A percentile compares a stretch with the other conserved stretches of the same genome.
Conservation (phyloP, 1,140 invertebrate genomes). For the Matsumurasca onukii region DNA sequence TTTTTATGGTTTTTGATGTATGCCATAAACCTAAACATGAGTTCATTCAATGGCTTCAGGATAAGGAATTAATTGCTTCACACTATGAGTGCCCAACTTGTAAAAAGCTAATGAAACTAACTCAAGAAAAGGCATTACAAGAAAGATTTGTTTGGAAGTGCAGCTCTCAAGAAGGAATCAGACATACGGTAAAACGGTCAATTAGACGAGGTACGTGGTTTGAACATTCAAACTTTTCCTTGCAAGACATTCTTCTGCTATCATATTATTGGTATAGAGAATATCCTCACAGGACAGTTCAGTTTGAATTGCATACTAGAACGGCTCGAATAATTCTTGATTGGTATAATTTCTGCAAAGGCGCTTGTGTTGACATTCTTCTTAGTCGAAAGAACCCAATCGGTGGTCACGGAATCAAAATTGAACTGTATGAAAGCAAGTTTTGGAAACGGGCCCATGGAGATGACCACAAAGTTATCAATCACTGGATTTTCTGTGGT, state of each 20-base stretch:
- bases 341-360: constrained; percentile 29
- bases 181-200: constrained; percentile 7
- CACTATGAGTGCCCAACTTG: constrained; percentile 15
- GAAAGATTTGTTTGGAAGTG: constrained; percentile 24
- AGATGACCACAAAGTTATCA: constrained; percentile 8
- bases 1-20: constrained; percentile 24
- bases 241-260: constrained; percentile 24
- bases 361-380: constrained; percentile 22
- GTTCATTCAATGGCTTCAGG: constrained; percentile 20
- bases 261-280: constrained; percentile 26
- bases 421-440: constrained; percentile 28
- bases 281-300: constrained; percentile 24
- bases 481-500: constrained; percentile 24
- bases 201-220: constrained; percentile 24
- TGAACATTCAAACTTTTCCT: constrained; percentile 17
- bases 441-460: constrained; percentile 23
- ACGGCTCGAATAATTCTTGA: constrained; percentile 10
- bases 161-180: neutral
- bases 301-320: constrained; percentile 25
- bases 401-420: constrained; percentile 24
- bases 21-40: constrained; percentile 25
- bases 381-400: neutral
- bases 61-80: constrained; percentile 19
- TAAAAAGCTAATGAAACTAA: constrained; percentile 13
- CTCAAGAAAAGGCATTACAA: neutral